Evolutionary conservation across 2,888 invertebrate genomes (phyloP).

Genomic region (Amaurobius ferox): DNA sequence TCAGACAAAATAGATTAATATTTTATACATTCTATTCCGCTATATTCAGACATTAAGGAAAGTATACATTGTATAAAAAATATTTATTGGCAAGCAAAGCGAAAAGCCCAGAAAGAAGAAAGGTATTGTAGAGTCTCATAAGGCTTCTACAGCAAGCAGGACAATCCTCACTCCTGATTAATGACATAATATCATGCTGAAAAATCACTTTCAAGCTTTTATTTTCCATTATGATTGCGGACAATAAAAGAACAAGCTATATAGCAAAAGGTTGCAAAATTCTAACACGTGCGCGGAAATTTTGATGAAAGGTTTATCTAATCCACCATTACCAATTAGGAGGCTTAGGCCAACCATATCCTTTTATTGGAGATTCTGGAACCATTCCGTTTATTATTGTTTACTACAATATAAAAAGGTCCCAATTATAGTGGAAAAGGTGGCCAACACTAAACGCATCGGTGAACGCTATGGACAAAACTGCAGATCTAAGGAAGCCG

Average conservation of each 20-base stretch:
- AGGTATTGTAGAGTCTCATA: not conserved
- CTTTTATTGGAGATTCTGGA: slow-evolving; percentile 39
- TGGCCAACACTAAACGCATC: slow-evolving; percentile 26
- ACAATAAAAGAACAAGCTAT: slow-evolving; percentile 4
- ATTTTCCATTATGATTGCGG: not conserved
- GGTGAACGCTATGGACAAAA: slow-evolving; percentile 2
- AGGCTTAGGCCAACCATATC: slow-evolving; percentile 32
- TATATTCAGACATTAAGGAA: too few species aligned
- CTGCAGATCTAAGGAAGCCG: slow-evolving; percentile 34
- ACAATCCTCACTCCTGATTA: not conserved
- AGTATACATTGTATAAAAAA: too few species aligned
- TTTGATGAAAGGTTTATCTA: not conserved
- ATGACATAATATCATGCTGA: not conserved
- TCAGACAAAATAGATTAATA: too few species aligned
- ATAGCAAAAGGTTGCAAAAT: not conserved
- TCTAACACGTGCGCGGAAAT: slow-evolving; percentile 18
- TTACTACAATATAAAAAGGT: not conserved
- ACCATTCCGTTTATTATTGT: slow-evolving; percentile 6
- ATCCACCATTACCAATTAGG: slow-evolving; percentile 7
- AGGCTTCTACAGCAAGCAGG: not conserved
- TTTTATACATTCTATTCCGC: too few species aligned
- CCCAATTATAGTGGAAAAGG: slow-evolving; percentile 42
- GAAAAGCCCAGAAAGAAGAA: not conserved
- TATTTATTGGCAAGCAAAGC: not conserved
- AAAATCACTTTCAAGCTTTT: not conserved